A percentile compares a stretch with the other conserved stretches of the same genome.
phyloP scores from a whole-genome alignment of 2,888 invertebrate species.

The Strigamia maritima region DNA sequence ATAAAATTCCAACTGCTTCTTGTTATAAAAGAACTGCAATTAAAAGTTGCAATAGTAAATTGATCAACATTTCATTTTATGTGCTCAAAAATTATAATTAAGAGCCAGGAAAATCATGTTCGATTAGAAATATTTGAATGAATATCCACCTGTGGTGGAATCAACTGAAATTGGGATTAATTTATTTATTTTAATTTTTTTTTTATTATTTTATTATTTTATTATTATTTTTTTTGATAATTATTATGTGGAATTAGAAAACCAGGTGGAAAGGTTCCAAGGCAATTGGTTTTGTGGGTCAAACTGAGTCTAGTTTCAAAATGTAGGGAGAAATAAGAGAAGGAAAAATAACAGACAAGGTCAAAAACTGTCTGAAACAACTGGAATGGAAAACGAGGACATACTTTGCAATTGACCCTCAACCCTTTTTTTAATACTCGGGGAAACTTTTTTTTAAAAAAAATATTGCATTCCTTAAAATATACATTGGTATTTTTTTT shows the following conservation, averaged over 20 bases:
- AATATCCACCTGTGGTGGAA: too few species aligned
- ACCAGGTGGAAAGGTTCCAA: conserved; percentile 10
- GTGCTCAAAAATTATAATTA: too few species aligned
- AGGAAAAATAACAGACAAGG: conserved; percentile 27
- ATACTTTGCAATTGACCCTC: conserved; percentile 27
- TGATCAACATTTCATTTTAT: background rate
- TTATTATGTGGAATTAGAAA: background rate
- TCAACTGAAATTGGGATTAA: too few species aligned
- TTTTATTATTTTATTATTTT: too few species aligned
- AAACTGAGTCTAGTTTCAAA: conserved; percentile 13
- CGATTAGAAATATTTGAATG: too few species aligned
- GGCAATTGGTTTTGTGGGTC: conserved; percentile 26
- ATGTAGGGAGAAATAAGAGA: conserved; percentile 21
- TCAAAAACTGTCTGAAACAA: conserved; percentile 25
- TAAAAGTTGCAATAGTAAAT: background rate
- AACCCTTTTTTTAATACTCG: background rate
- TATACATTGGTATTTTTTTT: background rate
- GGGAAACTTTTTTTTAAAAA: background rate
- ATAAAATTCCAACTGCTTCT: conserved; percentile 13
- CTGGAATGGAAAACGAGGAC: conserved; percentile 26
- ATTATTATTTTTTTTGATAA: background rate
- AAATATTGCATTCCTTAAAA: conserved; percentile 8
- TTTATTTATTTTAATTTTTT: too few species aligned
- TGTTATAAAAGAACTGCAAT: conserved; percentile 6
- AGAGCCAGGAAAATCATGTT: too few species aligned